Evolutionary conservation across 1,140 invertebrate genomes (phyloP), one percentile per base, ranked within the genome.

Genomic region (Anastrepha obliqua): DNA sequence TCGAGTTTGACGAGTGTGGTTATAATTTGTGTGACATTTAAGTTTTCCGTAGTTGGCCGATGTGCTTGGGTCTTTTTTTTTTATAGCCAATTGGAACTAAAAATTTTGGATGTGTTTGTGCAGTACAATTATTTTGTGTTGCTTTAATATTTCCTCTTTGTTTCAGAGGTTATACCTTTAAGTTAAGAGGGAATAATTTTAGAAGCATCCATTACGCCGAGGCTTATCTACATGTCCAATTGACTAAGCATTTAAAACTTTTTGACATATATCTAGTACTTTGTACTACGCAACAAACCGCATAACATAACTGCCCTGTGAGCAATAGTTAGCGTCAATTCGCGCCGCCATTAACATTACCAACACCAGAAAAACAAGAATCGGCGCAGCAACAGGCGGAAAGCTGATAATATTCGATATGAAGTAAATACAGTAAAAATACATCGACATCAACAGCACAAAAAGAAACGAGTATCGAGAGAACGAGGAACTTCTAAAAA

Each of bases 351-450:
- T 74, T 74, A 74, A 47, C 70, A 42, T 15, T 44, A 74, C 44
- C 44, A 74, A 74, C 44, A 51, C 17, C 70, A 74, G 70, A 47
- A 74, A 70, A 74, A 74, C 70, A 4, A 74, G 70, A 74, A 47
- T 74, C 70, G n/a, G 13, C 44, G 11, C 70, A 47, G 70, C 15
- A 74, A 47, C 70, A 74, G 13, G 13, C 7, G 55, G 70, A 29
- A 29, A 29, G 44, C 70, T 74, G 70, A 74, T 74, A 74, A 74
- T 74, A 74, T 74, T 74, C 70, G 44, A 74, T 47, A 47, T 74
- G 70, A 47, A 74, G 17, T 74, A 17, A 47, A 74, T 47, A 51
- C 13, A 47, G n/a, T 11, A 9, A 51, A 47, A n/a, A 17, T 9
- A 42, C 39, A 17, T 74, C 44, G 17, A 4, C 70, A 44, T 47